phyloP scores from a whole-genome alignment of 2,113 vertebrate species.

The Thalassarche chlororhynchos region DNA sequence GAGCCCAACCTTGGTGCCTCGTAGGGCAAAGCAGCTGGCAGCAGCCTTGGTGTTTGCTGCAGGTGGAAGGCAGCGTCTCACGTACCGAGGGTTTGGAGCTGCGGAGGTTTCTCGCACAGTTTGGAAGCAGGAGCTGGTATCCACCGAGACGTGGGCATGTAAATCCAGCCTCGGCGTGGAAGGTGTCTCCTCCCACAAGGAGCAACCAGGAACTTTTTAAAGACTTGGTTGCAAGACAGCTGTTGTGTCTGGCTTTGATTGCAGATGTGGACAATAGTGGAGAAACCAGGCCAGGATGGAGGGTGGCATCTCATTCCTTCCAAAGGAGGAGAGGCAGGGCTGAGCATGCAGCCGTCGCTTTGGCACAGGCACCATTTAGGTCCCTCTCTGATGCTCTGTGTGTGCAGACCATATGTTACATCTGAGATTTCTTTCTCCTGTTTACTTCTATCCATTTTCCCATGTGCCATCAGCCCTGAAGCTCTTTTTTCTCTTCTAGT shows the following conservation, averaged over 20 bases:
- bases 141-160: fast-evolving
- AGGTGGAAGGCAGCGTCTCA: neutral
- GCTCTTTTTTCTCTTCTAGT: neutral
- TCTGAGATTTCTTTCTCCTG: neutral
- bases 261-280: neutral
- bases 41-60: neutral
- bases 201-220: fast-evolving
- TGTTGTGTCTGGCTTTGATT: neutral
- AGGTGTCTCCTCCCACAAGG: neutral
- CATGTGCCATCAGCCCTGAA: neutral
- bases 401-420: neutral
- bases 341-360: neutral
- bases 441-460: neutral
- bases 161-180: neutral
- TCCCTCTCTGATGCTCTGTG: neutral
- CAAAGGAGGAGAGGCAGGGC: neutral
- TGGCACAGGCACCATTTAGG: neutral
- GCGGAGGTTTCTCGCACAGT: fast-evolving
- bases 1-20: neutral
- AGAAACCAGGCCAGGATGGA: neutral
- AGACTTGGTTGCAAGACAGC: neutral
- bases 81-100: neutral
- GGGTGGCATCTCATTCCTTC: neutral
- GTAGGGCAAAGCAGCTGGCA: neutral
- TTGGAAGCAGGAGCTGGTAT: neutral